These are phyloP conservation scores for Petrocephalus schoutedeni DNA, from an alignment of 2,797 vertebrate species.

Conservation along the genomic window DNA sequence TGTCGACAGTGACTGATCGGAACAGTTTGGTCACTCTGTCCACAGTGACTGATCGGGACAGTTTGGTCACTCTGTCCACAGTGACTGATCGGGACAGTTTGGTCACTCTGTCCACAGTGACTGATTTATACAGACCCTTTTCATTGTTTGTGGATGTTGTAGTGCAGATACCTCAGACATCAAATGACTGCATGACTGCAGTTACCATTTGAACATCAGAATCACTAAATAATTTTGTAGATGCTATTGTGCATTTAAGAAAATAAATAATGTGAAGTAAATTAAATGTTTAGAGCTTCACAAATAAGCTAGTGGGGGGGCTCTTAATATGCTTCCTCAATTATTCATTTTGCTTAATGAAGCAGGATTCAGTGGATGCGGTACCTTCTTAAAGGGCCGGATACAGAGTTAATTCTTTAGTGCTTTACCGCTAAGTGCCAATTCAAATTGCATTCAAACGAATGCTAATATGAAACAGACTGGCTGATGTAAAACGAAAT, in stretches of 20 bases:
- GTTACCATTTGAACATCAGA: background rate
- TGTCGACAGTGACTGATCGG: background rate
- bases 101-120: background rate
- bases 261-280: background rate
- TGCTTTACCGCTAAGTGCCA: background rate
- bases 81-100: background rate
- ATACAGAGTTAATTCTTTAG: conserved; percentile 5
- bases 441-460: conserved; percentile 9
- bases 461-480: conserved; percentile 15
- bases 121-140: background rate
- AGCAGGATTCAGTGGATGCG: background rate
- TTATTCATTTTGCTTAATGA: conserved; percentile 16
- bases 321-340: background rate
- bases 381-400: background rate
- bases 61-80: background rate
- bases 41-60: background rate
- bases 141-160: background rate
- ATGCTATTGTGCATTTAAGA: background rate
- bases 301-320: background rate
- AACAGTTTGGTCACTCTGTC: background rate
- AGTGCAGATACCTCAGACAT: background rate
- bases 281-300: background rate
- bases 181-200: background rate
- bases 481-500: conserved; percentile 17
- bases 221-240: background rate